Evolutionary conservation across 1,140 invertebrate genomes (phyloP), one percentile per base, ranked within the genome.

Genomic region (Drosophila miranda): DNA sequence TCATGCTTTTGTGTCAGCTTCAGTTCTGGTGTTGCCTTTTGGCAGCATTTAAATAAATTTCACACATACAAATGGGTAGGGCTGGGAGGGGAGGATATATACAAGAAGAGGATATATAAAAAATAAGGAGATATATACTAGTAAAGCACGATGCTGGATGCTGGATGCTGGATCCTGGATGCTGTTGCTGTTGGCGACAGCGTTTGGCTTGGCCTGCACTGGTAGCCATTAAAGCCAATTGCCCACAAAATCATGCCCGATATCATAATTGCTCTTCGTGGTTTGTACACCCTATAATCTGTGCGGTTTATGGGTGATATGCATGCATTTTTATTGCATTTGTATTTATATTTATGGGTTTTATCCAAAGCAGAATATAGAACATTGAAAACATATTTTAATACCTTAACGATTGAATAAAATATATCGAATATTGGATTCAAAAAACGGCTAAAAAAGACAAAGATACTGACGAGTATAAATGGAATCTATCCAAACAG

Each of bases 241-340:
- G 82, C 82, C 82, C 82, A 86, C 82, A 86, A 86, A 86, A 86
- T 87, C 82, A 86, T 86, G 81, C 77, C 81, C 82, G 81, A 86
- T 86, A 86, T 86, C 81, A 86, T 86, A 86, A 86, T 86, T 86
- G 81, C 81, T 86, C 81, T 86, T 86, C 58, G 81, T 87, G 81
- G 81, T 80, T 87, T 86, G 50, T 6, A 63, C 44, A 79, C 68
- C 55, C 60, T 76, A 58, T 55, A 52, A 73, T 56, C 42, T 30
- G 41, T 14, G 26, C 23, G 43, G 16, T 8, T 13, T 9, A 14
- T 38, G 11, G 6, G 7, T 3, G 6, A 11, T 16, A 8, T 11
- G 23, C n/a, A 21, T 58, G 30, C n/a, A 7, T 50, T 44, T 16
- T 8, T 2, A 13, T 13, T 54, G 21, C 9, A 54, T 13, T n/a